Conservation (phyloP, 2,888 invertebrate genomes). For the Polyommatus iphigenia region DNA sequence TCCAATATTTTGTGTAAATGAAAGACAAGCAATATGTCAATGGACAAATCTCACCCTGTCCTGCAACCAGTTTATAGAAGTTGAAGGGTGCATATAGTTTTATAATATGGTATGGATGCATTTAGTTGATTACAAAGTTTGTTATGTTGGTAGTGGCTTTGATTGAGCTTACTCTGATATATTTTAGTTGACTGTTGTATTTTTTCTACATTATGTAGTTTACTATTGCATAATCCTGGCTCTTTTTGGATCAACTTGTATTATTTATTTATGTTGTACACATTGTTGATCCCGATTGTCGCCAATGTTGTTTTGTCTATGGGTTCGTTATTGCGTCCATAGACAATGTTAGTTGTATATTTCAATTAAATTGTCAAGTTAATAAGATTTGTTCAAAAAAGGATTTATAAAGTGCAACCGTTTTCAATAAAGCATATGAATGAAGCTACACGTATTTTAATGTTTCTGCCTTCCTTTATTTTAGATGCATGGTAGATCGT, state of each 20-base stretch:
- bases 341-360: slow-evolving; percentile 15
- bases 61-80: background rate
- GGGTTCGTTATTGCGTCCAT: slow-evolving; percentile 16
- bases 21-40: background rate
- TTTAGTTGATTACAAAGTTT: slow-evolving; percentile 36
- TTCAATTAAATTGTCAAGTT: slow-evolving; percentile 25
- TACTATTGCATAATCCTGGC: slow-evolving; percentile 16
- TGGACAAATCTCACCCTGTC: background rate
- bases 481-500: slow-evolving; percentile 43
- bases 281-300: background rate
- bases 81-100: slow-evolving; percentile 16
- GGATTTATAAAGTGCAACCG: slow-evolving; percentile 59
- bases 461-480: slow-evolving; percentile 50
- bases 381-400: slow-evolving; percentile 45
- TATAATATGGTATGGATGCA: slow-evolving; percentile 37
- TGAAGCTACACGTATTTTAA: slow-evolving; percentile 66
- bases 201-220: slow-evolving; percentile 20
- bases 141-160: slow-evolving; percentile 39
- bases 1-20: too few relatives aligned
- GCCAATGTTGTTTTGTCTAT: slow-evolving; percentile 15
- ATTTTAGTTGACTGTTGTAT: slow-evolving; percentile 34
- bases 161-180: slow-evolving; percentile 36
- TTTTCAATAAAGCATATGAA: slow-evolving; percentile 68
- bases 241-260: background rate
- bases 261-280: slow-evolving; percentile 17